Base-by-base conservation (phyloP, 2,113 vertebrate genomes). In the Geococcyx californianus region DNA sequence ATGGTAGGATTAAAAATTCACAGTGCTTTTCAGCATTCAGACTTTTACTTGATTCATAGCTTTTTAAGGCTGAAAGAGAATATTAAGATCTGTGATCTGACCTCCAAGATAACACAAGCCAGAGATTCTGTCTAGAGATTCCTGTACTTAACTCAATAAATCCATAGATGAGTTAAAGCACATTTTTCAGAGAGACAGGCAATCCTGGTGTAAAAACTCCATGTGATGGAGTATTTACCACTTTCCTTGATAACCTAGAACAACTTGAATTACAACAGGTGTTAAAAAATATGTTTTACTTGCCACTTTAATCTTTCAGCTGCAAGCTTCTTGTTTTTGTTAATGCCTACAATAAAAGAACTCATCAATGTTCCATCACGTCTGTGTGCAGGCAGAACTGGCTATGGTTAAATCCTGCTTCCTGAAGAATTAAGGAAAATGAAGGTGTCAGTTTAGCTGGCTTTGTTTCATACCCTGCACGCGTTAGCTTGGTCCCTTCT, bases 71-170 rank as follows among this genome's bases (percentile, higher is more conserved):
- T 59, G 80, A 84, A 88, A 59, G 31, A 70, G n/a, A 75, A 49
- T 59, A 93, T 67, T 90, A 80, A 62, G 45, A 93, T 58, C 21
- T 76, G 34, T 73, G 64, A 59, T 78, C 28, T 74, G 82, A 94
- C 92, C 79, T 95, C 68, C 8, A 40, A 52, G 33, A 44, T 33
- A 83, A 80, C 59, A 83, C 5, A 34, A 34, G 34, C 24, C 63
- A 91, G 55, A 51, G n/a, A 95, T 77, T 93, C 72, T 47, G 69
- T 70, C 68, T 82, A 44, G 29, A 80, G 60, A 84, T 94, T 93
- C 93, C 90, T 88, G 64, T 68, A 94, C 89, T 89, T 89, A 92
- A 83, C 47, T 92, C 47, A 28, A 72, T 90, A 95, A 93, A 94
- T 86, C 47, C 34, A 70, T 0, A 81, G 38, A 63, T 67, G 34